phyloP scores from a whole-genome alignment of 2,113 vertebrate genomes.

The Eudyptes chrysolophus region DNA sequence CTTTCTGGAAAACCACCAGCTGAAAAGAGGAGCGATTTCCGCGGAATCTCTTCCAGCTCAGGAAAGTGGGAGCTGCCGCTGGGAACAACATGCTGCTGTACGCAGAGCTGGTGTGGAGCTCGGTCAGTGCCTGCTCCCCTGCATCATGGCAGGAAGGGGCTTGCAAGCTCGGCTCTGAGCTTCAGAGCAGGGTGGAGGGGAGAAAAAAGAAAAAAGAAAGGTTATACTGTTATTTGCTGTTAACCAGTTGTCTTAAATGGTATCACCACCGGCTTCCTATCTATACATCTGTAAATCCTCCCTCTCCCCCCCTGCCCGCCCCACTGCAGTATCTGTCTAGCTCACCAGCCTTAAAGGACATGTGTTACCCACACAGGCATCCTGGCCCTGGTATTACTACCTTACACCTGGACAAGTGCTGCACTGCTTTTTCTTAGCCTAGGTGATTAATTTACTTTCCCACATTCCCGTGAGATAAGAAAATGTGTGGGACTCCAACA shows the following conservation, averaged over 20 bases:
- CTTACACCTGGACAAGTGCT: neutral
- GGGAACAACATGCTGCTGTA: neutral
- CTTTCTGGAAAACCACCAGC: neutral
- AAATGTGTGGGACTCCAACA: neutral
- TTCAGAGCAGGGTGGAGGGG: neutral
- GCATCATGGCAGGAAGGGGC: fast-evolving
- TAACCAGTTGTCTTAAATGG: neutral
- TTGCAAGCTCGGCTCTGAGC: neutral
- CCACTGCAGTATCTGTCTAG: neutral
- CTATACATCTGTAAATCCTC: neutral
- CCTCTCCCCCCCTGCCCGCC: neutral
- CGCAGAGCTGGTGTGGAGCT: fast-evolving
- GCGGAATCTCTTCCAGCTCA: neutral
- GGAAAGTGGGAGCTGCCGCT: fast-evolving
- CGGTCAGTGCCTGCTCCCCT: fast-evolving
- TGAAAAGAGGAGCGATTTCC: neutral
- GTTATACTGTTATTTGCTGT: neutral
- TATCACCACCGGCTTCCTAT: neutral
- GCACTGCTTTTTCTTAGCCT: neutral
- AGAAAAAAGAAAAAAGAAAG: neutral
- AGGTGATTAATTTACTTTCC: neutral
- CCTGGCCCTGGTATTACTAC: neutral
- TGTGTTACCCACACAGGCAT: fast-evolving
- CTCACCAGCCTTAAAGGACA: neutral
- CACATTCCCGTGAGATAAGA: neutral